Percentiles rank a stretch among this genome's conserved stretches.
Conservation (phyloP, 92 coral and sea anemone genomes). For the Palythoa caribaeorum region DNA sequence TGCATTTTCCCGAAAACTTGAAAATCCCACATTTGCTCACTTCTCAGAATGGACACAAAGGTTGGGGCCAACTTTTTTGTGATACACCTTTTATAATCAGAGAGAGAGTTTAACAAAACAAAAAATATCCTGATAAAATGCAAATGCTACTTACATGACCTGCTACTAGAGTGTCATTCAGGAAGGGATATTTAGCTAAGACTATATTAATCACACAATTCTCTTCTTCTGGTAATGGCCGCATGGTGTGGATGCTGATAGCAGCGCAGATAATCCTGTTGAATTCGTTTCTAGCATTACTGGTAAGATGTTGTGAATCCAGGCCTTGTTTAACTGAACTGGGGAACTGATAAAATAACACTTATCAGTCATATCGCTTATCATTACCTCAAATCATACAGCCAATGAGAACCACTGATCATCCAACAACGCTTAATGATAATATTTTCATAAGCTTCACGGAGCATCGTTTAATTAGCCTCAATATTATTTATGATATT, state of each 20-base stretch:
- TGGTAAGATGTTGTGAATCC: background rate
- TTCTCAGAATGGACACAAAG: too few species aligned
- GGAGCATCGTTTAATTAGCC: too few species aligned
- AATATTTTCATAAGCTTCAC: too few species aligned
- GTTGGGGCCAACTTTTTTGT: too few species aligned
- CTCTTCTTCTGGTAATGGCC: slow-evolving; percentile 14
- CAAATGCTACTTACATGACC: background rate
- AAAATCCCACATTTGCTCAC: too few species aligned
- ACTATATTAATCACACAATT: background rate
- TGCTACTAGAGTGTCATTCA: background rate
- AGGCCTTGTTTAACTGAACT: slow-evolving; percentile 3
- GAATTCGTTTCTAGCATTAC: slow-evolving; percentile 15
- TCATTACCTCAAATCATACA: too few species aligned
- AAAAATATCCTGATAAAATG: background rate
- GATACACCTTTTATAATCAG: too few species aligned
- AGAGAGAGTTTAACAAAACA: background rate
- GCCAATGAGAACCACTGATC: too few species aligned
- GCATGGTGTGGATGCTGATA: slow-evolving; percentile 6
- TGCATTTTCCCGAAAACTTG: too few species aligned
- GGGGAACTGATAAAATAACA: background rate
- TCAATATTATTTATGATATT: too few species aligned
- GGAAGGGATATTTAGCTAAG: slow-evolving; percentile 18
- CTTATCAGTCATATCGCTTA: background rate
- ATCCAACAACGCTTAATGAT: too few species aligned
- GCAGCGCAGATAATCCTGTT: slow-evolving; percentile 12